A percentile compares a stretch with the other conserved stretches of the same genome.
Evolutionary conservation across 2,797 vertebrate genomes (phyloP).

Genomic region (Sylvia borin): DNA sequence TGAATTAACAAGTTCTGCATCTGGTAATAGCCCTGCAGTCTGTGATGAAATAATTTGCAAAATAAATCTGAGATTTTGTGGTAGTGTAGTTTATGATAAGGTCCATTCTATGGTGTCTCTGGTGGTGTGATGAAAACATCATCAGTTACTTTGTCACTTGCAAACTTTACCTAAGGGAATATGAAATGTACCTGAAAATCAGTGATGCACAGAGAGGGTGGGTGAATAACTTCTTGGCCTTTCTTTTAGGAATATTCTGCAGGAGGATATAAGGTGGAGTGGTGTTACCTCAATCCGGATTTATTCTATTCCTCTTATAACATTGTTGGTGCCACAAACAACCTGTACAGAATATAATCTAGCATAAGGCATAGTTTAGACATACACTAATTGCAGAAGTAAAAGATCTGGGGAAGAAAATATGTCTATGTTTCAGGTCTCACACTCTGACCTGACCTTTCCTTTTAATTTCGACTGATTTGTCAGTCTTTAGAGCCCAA

Average conservation of each 20-base stretch:
- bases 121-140: not conserved
- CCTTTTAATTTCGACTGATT: not conserved
- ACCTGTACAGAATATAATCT: not conserved
- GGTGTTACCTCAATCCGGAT: not conserved
- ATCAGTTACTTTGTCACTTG: not conserved
- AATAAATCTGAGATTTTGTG: not conserved
- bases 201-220: not conserved
- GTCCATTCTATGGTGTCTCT: not conserved
- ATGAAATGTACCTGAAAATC: not conserved
- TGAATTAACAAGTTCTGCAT: not conserved
- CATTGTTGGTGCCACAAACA: not conserved
- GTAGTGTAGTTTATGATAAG: not conserved
- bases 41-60: not conserved
- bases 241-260: not conserved
- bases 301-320: not conserved
- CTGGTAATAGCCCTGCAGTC: not conserved
- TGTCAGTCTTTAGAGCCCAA: not conserved
- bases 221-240: not conserved
- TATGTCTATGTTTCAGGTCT: not conserved
- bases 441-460: not conserved
- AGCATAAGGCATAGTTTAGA: not conserved
- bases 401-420: not conserved
- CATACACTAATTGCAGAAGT: not conserved
- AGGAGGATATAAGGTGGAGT: accelerated
- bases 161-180: not conserved